phyloP scores from a whole-genome alignment of 2,888 invertebrate species.

The Alitta virens region DNA sequence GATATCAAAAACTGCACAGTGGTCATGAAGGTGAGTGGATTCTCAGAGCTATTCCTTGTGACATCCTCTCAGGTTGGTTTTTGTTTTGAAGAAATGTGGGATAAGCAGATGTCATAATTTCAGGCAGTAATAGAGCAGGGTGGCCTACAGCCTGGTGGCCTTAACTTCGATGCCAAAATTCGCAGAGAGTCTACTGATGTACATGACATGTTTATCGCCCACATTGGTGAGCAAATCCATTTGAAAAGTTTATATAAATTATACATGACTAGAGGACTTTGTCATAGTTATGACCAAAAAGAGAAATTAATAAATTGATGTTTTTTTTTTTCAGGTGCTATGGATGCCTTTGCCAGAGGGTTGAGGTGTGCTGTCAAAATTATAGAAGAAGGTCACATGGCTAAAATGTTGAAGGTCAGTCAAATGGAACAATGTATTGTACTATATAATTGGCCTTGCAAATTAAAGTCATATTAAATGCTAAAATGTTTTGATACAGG shows the following conservation, averaged over 20 bases:
- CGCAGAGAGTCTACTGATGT: constrained; percentile 61
- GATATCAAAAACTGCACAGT: constrained; percentile 61
- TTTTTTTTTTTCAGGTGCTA: constrained; percentile 52
- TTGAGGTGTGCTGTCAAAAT: constrained; percentile 62
- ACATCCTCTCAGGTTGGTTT: too few species aligned
- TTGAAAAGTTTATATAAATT: too few species aligned
- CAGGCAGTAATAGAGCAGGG: constrained; percentile 59
- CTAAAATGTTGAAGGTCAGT: constrained; percentile 63
- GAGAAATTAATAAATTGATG: too few species aligned
- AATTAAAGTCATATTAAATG: too few species aligned
- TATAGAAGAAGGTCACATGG: constrained; percentile 62
- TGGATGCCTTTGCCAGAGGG: constrained; percentile 64
- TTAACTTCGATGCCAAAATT: constrained; percentile 63
- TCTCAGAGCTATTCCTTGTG: too few species aligned
- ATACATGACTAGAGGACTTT: too few species aligned
- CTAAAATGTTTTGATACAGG: constrained; percentile 54
- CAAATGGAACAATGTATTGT: background rate
- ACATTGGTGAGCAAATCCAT: constrained; percentile 60
- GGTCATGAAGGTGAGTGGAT: constrained; percentile 66
- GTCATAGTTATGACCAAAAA: too few species aligned
- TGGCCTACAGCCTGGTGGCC: constrained; percentile 64
- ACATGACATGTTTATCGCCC: constrained; percentile 61
- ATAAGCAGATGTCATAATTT: too few species aligned
- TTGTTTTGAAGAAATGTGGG: too few species aligned
- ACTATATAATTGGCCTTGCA: background rate